A percentile compares a stretch with the other conserved stretches of the same genome.
Evolutionary conservation across 2,113 vertebrate species (phyloP).

Genomic region (Chrysemys picta): DNA sequence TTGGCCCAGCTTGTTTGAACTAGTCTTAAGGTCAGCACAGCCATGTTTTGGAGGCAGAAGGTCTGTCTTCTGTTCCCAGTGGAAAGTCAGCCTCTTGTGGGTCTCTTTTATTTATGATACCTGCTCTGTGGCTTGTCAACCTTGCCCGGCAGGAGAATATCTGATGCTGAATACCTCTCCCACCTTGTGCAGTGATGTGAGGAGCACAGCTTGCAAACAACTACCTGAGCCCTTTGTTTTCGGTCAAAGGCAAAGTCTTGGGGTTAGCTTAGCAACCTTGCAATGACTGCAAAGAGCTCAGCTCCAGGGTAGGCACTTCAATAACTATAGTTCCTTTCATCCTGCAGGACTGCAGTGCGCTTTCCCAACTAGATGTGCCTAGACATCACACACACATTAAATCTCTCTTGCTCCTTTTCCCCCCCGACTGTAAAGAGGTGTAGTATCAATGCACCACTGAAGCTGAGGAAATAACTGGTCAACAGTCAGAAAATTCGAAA

Average conservation of each 20-base stretch:
- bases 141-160: not conserved
- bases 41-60: not conserved
- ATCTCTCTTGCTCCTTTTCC: no score
- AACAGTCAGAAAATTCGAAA: not conserved
- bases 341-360: not conserved
- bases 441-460: not conserved
- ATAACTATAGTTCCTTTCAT: not conserved
- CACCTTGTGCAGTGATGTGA: not conserved
- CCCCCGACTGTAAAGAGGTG: not conserved
- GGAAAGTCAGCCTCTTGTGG: rapidly evolving
- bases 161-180: not conserved
- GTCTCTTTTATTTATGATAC: not conserved
- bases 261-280: not conserved
- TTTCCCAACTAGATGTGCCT: not conserved
- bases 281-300: not conserved
- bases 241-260: not conserved
- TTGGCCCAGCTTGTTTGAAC: no score
- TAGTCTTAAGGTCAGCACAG: not conserved
- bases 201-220: not conserved
- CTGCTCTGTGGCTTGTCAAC: not conserved
- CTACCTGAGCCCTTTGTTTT: not conserved
- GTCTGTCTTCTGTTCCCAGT: rapidly evolving
- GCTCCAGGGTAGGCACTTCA: no score
- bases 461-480: not conserved
- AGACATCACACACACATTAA: not conserved